Evolutionary conservation across 2,797 vertebrate species (phyloP).

Genomic region (Acanthurus leucopareius): DNA sequence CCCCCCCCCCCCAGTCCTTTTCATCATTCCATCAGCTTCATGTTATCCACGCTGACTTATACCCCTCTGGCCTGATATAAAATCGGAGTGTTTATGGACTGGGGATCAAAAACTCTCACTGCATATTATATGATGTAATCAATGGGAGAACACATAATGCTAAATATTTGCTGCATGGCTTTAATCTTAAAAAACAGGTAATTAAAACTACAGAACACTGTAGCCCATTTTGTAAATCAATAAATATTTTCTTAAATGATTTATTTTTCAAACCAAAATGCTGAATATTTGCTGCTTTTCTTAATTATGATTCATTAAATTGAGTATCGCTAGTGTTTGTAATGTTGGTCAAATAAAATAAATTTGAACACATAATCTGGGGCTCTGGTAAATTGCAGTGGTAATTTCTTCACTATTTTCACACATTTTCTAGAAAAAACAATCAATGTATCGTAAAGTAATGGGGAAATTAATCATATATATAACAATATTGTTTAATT

Average conservation of each 20-base stretch:
- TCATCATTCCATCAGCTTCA: conserved; percentile 3
- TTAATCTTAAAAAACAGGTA: neutral
- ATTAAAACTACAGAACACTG: neutral
- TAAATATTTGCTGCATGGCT: neutral
- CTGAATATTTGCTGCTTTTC: too few species aligned
- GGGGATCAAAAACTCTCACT: neutral
- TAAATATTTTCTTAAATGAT: neutral
- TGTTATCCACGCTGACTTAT: neutral
- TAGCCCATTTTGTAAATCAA: too few species aligned
- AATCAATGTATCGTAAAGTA: neutral
- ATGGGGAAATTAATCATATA: neutral
- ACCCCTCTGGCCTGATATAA: neutral
- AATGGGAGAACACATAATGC: neutral
- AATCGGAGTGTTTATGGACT: neutral
- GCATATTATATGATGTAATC: neutral
- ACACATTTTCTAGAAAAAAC: neutral
- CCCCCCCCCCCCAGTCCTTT: too few species aligned
- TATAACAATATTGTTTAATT: neutral
- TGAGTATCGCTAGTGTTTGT: neutral
- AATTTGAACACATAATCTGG: neutral
- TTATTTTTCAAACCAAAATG: neutral
- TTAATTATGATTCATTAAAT: neutral
- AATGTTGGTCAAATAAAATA: neutral
- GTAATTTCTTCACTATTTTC: neutral
- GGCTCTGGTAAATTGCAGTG: neutral